These are phyloP conservation scores for Drosophila mauritiana DNA, from an alignment of 1,140 invertebrate species.

Conservation along the genomic window DNA sequence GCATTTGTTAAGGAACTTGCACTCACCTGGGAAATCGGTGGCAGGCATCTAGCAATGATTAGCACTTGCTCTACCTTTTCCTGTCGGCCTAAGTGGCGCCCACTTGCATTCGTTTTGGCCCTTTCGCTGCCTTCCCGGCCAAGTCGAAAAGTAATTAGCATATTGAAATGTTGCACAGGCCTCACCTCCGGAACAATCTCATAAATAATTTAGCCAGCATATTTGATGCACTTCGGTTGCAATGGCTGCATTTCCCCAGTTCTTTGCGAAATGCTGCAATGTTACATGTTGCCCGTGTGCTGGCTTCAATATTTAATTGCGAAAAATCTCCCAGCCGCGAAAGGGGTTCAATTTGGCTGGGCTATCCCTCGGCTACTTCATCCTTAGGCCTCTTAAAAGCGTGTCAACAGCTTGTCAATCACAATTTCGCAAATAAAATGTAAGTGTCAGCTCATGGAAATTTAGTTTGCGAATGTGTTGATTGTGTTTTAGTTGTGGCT, in stretches of 20 bases:
- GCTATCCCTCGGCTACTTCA: conserved; percentile 3
- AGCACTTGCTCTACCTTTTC: conserved; percentile 26
- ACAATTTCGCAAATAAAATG: conserved; percentile 81
- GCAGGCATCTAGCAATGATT: conserved; percentile 57
- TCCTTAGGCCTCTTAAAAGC: conserved; percentile 53
- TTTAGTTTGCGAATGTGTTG: conserved; percentile 56
- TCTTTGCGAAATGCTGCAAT: conserved; percentile 37
- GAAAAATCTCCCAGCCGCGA: conserved; percentile 42
- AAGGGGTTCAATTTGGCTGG: conserved; percentile 25
- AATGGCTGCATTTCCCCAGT: conserved; percentile 29
- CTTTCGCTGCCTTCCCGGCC: conserved; percentile 1
- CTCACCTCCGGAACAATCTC: conserved; percentile 5
- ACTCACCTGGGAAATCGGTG: conserved; percentile 77
- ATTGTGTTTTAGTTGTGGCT: conserved; percentile 54
- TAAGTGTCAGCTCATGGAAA: conserved; percentile 65
- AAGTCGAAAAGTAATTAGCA: conserved; percentile 74
- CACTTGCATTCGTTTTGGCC: conserved; percentile 51
- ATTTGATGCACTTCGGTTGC: conserved; percentile 43
- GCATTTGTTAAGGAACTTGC: conserved; percentile 72
- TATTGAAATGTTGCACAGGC: conserved; percentile 66
- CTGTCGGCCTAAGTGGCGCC: conserved; percentile 3
- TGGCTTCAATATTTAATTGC: conserved; percentile 69
- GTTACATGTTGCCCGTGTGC: conserved; percentile 20
- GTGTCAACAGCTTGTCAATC: conserved; percentile 78
- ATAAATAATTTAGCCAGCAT: conserved; percentile 60